Evolutionary conservation across 2,888 invertebrate genomes (phyloP).

Genomic region (Idaea biselata): DNA sequence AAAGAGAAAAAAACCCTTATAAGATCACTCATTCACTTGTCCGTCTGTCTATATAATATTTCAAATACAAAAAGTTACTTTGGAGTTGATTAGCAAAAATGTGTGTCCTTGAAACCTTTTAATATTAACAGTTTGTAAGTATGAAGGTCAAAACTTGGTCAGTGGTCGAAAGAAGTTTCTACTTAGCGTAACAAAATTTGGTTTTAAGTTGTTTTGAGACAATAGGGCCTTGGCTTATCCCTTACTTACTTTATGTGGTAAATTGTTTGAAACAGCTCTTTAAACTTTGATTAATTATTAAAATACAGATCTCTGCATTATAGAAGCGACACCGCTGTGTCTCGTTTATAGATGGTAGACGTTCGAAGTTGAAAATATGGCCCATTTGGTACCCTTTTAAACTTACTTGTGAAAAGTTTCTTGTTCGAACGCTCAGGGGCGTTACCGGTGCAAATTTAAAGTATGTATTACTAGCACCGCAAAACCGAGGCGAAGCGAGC

Average conservation of each 20-base stretch:
- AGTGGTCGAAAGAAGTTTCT: neutral
- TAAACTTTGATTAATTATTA: neutral
- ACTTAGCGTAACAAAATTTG: neutral
- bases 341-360: constrained; percentile 31
- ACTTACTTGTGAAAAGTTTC: constrained; percentile 65
- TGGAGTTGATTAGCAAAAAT: too few relatives aligned
- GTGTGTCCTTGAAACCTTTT: too few relatives aligned
- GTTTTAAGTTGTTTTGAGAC: neutral
- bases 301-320: constrained; percentile 7
- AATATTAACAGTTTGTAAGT: too few relatives aligned
- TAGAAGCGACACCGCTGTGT: neutral
- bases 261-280: neutral
- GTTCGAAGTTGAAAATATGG: constrained; percentile 55
- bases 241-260: neutral
- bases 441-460: constrained; percentile 76
- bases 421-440: constrained; percentile 60
- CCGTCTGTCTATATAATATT: too few relatives aligned
- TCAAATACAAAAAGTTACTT: too few relatives aligned
- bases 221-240: neutral
- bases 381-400: constrained; percentile 65
- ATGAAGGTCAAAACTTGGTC: neutral
- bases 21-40: too few relatives aligned
- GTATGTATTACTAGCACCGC: constrained; percentile 72
- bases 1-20: too few relatives aligned
- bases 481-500: constrained; percentile 67